Base-by-base conservation (phyloP, 1,140 invertebrate species). In the Brachionus plicatilis region DNA sequence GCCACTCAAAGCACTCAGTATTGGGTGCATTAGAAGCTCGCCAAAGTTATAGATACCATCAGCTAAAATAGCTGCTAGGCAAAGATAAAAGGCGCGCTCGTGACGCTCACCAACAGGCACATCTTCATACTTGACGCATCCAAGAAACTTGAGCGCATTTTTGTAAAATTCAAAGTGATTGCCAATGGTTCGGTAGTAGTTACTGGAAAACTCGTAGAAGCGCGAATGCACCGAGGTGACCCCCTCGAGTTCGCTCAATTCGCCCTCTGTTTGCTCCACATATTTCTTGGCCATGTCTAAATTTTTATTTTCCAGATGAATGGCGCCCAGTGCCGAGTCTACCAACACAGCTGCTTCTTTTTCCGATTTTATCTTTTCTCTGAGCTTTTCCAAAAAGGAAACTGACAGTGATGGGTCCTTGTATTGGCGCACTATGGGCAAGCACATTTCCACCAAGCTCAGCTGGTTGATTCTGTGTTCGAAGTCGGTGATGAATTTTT, bases 1-100 rank as follows among this genome's bases (percentile, higher is more conserved):
- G 9, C 91, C 91, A 85, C 93, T 93, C 17, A 99, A 90, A 1
- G 94, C 93, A 85, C 95, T 93, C 86, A 99, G 89, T 43, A 99
- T 94, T 2, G 96, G 95, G 92, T 99, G 97, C 24, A 95, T 95
- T 37, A 98, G 88, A 87, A 99, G 90, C 91, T 99, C 97, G 0
- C 96, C 97, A 87, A 99, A 93, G 90, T 99, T 99, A 89, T 98
- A 99, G 17, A 99, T 94, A 50, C 94, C 95, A 87, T 98, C 94
- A 9, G 96, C 97, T 0, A 98, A 89, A 11, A 99, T 91, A 0
- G 96, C 97, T 9, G 97, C 96, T 5, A 99, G 90, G 0, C 95
- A 94, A 14, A 99, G 91, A 86, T 95, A 94, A 88, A 96, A 95
- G 0, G 96, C 97, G 88, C 94, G 93, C 86, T 93, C 93, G 85